phyloP scores from a whole-genome alignment of 2,113 vertebrate genomes.

The Tyrannus savana region DNA sequence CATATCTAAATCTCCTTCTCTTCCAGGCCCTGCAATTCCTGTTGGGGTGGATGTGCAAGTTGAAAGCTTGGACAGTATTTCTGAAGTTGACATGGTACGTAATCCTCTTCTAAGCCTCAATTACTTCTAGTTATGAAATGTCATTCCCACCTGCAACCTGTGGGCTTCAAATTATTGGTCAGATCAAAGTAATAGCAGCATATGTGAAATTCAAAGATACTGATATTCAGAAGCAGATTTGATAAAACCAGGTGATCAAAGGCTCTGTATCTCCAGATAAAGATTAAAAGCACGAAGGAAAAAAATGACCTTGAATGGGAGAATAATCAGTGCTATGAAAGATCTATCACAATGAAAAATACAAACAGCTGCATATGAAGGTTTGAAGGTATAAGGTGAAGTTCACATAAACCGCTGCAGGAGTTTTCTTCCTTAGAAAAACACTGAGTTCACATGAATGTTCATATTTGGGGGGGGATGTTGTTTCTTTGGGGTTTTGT shows the following conservation, averaged over 20 bases:
- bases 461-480: neutral
- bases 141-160: neutral
- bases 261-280: neutral
- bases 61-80: slow-evolving; percentile 96
- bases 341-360: neutral
- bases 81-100: slow-evolving; percentile 95
- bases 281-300: neutral
- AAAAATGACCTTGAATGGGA: neutral
- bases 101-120: neutral
- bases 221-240: neutral
- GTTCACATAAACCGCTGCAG: neutral
- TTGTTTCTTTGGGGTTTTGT: neutral
- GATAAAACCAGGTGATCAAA: neutral
- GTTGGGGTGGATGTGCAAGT: slow-evolving; percentile 95
- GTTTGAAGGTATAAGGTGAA: neutral
- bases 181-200: neutral
- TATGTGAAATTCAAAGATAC: neutral
- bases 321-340: neutral
- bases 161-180: neutral
- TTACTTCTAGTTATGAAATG: neutral
- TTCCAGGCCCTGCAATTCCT: slow-evolving; percentile 90
- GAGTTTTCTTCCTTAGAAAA: neutral
- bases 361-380: neutral
- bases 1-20: slow-evolving; percentile 37
- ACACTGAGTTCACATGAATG: neutral